A percentile compares a stretch with the other conserved stretches of the same genome.
Conservation (phyloP, 2,888 invertebrate species). For the Margaritifera margaritifera region DNA sequence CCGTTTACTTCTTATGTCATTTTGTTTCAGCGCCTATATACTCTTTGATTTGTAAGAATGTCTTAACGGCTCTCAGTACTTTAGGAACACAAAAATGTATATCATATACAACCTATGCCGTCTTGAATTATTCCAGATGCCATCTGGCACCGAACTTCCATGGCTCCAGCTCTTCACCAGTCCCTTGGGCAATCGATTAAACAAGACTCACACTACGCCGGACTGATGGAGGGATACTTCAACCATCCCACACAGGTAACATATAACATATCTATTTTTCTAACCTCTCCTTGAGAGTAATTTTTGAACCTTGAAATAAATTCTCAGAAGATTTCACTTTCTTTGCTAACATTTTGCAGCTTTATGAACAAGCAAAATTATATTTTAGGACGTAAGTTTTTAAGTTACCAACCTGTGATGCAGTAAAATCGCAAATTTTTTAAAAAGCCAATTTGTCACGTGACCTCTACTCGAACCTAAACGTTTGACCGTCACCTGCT, state of each 20-base stretch:
- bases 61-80: neutral
- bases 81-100: neutral
- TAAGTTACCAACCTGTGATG: no score
- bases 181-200: conserved; percentile 40
- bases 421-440: no score
- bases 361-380: no score
- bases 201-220: conserved; percentile 47
- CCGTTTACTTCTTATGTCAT: no score
- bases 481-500: no score
- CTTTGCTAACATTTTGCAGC: no score
- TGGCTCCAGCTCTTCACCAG: conserved; percentile 52
- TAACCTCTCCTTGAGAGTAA: neutral
- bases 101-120: neutral
- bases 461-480: no score
- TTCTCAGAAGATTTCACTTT: no score
- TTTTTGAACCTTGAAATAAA: no score
- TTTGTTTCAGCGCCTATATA: neutral
- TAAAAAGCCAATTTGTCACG: no score
- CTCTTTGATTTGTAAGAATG: neutral
- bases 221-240: conserved; percentile 59
- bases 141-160: conserved; percentile 57
- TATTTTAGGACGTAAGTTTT: no score
- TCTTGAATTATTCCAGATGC: conserved; percentile 39
- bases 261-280: neutral
- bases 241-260: conserved; percentile 59